These are phyloP conservation scores for Syngnathus typhle DNA, from an alignment of 2,113 vertebrate species.

Conservation along the genomic window DNA sequence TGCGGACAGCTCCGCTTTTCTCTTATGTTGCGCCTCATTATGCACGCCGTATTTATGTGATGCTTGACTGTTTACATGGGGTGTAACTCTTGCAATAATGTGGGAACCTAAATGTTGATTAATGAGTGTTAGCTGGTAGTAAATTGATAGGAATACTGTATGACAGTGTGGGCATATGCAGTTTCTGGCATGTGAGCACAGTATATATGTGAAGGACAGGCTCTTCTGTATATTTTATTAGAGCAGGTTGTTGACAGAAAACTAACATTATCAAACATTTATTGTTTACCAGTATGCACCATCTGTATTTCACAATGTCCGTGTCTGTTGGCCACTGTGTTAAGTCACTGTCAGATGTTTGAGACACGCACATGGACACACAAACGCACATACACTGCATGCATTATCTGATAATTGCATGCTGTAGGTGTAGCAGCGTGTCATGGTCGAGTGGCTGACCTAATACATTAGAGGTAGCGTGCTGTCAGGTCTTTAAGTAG, in stretches of 20 bases:
- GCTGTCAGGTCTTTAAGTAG: constrained; percentile 69
- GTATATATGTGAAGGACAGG: too few species aligned
- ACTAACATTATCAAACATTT: too few species aligned
- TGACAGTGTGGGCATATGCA: too few species aligned
- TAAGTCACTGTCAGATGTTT: neutral
- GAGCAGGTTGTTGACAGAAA: too few species aligned
- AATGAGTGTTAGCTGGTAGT: neutral
- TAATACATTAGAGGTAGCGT: constrained; percentile 67
- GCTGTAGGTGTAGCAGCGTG: constrained; percentile 64
- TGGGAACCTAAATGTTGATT: neutral
- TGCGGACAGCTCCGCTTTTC: constrained; percentile 25
- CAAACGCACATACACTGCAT: constrained; percentile 21
- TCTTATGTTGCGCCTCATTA: constrained; percentile 40
- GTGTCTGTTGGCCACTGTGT: neutral
- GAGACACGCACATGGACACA: constrained; percentile 7
- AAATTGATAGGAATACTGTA: too few species aligned
- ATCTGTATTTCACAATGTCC: neutral
- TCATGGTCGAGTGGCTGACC: constrained; percentile 63
- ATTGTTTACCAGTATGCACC: neutral
- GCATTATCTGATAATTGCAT: constrained; percentile 62
- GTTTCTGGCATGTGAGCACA: too few species aligned
- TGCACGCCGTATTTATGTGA: constrained; percentile 27
- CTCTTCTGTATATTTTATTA: too few species aligned
- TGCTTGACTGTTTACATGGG: constrained; percentile 53
- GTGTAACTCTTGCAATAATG: neutral